Evolutionary conservation across 2,797 vertebrate species (phyloP).

Genomic region (Toxotes lorentzi): DNA sequence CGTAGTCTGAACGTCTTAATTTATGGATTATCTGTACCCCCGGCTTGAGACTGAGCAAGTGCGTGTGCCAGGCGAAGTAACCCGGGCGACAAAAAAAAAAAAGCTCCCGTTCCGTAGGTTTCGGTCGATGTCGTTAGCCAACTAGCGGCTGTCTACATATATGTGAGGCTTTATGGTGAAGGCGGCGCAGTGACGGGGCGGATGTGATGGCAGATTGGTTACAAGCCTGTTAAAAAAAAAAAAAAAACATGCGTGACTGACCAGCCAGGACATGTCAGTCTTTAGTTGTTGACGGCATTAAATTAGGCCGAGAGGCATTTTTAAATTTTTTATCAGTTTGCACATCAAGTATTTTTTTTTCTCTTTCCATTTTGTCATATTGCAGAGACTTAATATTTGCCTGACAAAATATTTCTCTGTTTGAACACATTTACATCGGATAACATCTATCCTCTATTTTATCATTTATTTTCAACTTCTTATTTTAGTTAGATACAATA

Average conservation of each 20-base stretch:
- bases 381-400: no score
- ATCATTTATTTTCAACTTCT: no score
- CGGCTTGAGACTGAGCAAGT: slow-evolving; percentile 4
- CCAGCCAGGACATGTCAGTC: slow-evolving; percentile 15
- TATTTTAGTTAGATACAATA: background rate
- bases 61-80: slow-evolving; percentile 40
- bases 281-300: background rate
- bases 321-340: no score
- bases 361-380: no score
- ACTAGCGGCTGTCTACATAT: slow-evolving; percentile 49
- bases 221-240: slow-evolving; percentile 15
- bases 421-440: no score
- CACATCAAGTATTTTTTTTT: no score
- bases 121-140: slow-evolving; percentile 56
- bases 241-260: slow-evolving; percentile 2
- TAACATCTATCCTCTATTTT: no score
- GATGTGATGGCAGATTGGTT: slow-evolving; percentile 68
- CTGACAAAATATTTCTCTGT: no score
- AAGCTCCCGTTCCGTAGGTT: slow-evolving; percentile 24
- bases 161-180: slow-evolving; percentile 59
- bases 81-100: slow-evolving; percentile 28
- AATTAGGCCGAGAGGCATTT: no score
- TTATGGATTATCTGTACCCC: background rate
- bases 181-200: slow-evolving; percentile 70
- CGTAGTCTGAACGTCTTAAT: background rate